Conservation (phyloP, 1,140 invertebrate genomes). For the Heliconius melpomene region DNA sequence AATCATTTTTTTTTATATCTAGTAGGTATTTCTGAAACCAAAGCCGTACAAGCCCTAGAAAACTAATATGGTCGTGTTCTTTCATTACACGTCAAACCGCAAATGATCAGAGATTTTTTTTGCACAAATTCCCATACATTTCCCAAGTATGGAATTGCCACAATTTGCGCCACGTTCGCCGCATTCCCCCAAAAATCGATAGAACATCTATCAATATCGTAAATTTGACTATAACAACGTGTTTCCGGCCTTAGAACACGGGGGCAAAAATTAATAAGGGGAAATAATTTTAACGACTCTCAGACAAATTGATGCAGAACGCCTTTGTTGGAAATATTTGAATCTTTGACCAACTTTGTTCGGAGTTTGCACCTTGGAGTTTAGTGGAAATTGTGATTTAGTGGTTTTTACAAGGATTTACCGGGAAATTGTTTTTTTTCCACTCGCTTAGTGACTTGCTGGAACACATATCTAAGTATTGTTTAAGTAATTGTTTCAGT, state of each 20-base stretch:
- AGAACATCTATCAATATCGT: conserved; percentile 67
- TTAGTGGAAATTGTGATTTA: background rate
- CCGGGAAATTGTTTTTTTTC: too few relatives aligned
- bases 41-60: background rate
- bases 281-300: conserved; percentile 78
- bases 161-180: conserved; percentile 48
- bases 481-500: too few relatives aligned
- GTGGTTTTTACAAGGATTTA: background rate
- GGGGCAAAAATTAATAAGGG: conserved; percentile 76
- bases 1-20: background rate
- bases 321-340: conserved; percentile 50
- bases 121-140: conserved; percentile 25
- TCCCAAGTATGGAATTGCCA: conserved; percentile 41
- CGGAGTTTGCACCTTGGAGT: background rate
- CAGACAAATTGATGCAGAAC: conserved; percentile 70
- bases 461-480: too few relatives aligned
- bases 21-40: background rate
- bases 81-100: conserved; percentile 20
- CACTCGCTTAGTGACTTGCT: too few relatives aligned
- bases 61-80: background rate
- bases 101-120: conserved; percentile 22
- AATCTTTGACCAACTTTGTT: conserved; percentile 13
- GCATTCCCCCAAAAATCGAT: conserved; percentile 54
- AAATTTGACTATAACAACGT: conserved; percentile 65
- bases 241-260: conserved; percentile 54